Evolutionary conservation across 2,888 invertebrate species (phyloP), one percentile per base, ranked within the genome.

Genomic region (Gortyna flavago): DNA sequence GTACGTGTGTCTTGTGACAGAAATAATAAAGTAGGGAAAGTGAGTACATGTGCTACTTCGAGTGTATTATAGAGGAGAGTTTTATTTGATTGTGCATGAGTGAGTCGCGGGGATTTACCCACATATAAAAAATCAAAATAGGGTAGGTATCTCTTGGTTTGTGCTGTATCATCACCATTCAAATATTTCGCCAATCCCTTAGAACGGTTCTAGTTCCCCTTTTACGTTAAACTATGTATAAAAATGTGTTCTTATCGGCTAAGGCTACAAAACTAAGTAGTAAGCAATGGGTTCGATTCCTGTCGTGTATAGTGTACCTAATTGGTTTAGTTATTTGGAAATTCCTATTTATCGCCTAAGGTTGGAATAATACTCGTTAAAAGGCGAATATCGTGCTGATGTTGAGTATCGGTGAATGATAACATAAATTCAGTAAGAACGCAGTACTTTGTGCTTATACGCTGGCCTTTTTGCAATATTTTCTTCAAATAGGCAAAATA

Each of bases 61-160:
- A 41, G 57, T 73, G 41, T 65, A 59, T 72, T 68, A 38, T 54
- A 32, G 51, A 69, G 6, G 54, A 79, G 48, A 44, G 61, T 66
- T 73, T 84, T 67, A 84, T 83, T 83, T 66, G 54, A 70, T 70
- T 66, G 48, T 44, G 69, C 48, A 57, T 57, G 29, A 44, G 64
- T 65, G 35, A 70, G 70, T 25, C 54, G 9, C 21, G 41, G 29
- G 35, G 25, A 57, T 71, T 67, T 59, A 65, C 51, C 3, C 6
- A 21, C 18, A 32, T 59, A 54, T 62, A 64, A 41, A 65, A 44
- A 69, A 59, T 65, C 3, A 51, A 80, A 65, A 41, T 48, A 38
- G 18, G 0, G 38, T 38, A 51, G 0, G 38, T 38, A 51, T 51
- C 1, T 65, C n/a, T 66, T 70, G n/a, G 44, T 57, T 65, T 54